phyloP scores from a whole-genome alignment of 1,140 invertebrate species.

The Drosophila funebris region DNA sequence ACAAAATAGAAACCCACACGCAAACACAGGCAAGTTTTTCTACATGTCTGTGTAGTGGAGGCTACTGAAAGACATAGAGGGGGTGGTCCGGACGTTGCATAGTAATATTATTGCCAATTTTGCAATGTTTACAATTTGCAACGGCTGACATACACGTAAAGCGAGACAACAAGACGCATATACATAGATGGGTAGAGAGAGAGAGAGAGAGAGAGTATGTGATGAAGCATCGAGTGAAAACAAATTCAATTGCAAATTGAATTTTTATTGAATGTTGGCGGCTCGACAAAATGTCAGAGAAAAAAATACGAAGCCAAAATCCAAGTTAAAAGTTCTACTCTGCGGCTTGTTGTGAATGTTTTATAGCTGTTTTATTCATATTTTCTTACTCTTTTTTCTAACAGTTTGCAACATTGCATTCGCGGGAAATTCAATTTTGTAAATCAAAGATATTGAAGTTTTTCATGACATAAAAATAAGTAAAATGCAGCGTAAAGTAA shows the following conservation, averaged over 20 bases:
- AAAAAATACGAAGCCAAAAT: conserved; percentile 34
- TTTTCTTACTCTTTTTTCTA: conserved; percentile 6
- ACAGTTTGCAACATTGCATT: conserved; percentile 42
- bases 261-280: conserved; percentile 79
- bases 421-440: conserved; percentile 70
- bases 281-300: conserved; percentile 28
- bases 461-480: too few species aligned
- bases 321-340: conserved; percentile 12
- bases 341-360: conserved; percentile 28
- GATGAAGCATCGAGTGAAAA: conserved; percentile 54
- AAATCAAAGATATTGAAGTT: conserved; percentile 32
- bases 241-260: conserved; percentile 78
- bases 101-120: conserved; percentile 68
- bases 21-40: background rate
- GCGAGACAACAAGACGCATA: background rate
- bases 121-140: conserved; percentile 70
- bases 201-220: background rate
- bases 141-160: conserved; percentile 27
- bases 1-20: background rate
- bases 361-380: conserved; percentile 26
- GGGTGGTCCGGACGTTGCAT: conserved; percentile 17
- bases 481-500: too few species aligned
- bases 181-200: background rate
- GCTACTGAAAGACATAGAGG: background rate
- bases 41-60: conserved; percentile 1